These are phyloP conservation scores for Linurgus olivaceus DNA, from an alignment of 2,797 vertebrate species.

Conservation along the genomic window DNA sequence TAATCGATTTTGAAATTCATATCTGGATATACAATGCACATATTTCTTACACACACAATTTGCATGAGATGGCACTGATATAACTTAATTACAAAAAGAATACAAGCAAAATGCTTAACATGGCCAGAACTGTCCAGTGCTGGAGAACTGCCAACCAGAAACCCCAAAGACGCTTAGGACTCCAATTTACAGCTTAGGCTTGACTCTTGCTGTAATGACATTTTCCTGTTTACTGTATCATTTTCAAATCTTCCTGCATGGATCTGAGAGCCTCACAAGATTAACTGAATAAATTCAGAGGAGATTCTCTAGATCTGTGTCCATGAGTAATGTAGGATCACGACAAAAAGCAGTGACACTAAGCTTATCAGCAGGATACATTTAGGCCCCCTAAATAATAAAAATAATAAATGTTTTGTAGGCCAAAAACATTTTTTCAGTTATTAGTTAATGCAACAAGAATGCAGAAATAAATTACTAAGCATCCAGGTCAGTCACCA, in stretches of 20 bases:
- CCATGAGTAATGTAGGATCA: not conserved
- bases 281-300: not conserved
- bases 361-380: not conserved
- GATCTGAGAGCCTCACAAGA: not conserved
- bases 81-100: not conserved
- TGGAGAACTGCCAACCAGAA: not conserved
- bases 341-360: rapidly evolving
- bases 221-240: not conserved
- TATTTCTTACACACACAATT: not conserved
- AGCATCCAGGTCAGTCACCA: not conserved
- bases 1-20: not conserved
- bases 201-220: not conserved
- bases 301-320: not conserved
- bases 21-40: not conserved
- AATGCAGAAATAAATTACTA: not conserved
- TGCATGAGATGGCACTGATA: not conserved
- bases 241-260: not conserved
- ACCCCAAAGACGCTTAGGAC: not conserved
- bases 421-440: not conserved
- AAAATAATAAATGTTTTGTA: rapidly evolving
- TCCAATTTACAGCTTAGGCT: not conserved
- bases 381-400: not conserved
- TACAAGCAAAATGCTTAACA: conserved; percentile 5
- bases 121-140: not conserved
- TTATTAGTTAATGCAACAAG: not conserved